phyloP scores from a whole-genome alignment of 2,113 vertebrate genomes.

The Datnioides undecimradiatus region DNA sequence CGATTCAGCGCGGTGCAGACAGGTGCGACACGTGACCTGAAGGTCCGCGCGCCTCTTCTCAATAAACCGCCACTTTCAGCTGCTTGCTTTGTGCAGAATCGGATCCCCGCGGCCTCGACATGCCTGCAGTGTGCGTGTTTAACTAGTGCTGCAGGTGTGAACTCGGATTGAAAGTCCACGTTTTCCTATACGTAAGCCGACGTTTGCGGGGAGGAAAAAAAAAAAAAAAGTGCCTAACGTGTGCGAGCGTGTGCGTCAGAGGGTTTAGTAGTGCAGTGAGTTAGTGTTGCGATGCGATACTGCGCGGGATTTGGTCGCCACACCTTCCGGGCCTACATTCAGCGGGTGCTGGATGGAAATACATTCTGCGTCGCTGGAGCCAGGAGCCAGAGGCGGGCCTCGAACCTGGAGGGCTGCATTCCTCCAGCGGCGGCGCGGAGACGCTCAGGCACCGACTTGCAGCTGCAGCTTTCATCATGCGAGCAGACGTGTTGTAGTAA shows the following conservation, averaged over 20 bases:
- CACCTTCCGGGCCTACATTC: conserved; percentile 46
- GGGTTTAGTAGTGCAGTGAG: conserved; percentile 36
- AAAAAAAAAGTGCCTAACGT: conserved; percentile 52
- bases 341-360: conserved; percentile 3
- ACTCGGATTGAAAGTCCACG: not conserved
- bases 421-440: not conserved
- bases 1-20: conserved; percentile 10
- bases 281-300: conserved; percentile 20
- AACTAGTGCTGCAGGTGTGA: conserved; percentile 8
- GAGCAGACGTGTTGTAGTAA: no score
- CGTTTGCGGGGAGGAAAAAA: no score
- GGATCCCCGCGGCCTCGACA: not conserved
- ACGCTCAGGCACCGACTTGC: not conserved
- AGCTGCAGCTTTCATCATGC: no score
- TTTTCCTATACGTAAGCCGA: no score
- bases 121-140: conserved; percentile 33
- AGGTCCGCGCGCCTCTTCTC: not conserved
- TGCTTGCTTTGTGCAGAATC: not conserved
- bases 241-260: conserved; percentile 15
- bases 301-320: not conserved
- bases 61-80: not conserved
- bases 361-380: conserved; percentile 44
- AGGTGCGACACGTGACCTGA: not conserved
- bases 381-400: not conserved
- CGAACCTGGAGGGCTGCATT: conserved; percentile 21